Evolutionary conservation across 2,888 invertebrate genomes (phyloP).

Genomic region (Aromia moschata): DNA sequence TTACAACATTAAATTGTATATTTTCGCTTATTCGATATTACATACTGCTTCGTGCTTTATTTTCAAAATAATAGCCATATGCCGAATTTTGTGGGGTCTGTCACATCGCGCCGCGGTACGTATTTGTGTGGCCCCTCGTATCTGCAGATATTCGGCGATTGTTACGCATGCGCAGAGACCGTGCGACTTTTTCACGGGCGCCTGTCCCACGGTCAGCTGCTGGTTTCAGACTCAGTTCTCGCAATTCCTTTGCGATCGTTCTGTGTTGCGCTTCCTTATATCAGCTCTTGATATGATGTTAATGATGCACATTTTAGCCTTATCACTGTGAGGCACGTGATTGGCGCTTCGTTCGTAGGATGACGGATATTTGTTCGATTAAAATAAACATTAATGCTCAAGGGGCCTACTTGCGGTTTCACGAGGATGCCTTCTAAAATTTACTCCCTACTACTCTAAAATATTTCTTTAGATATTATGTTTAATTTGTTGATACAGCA

Average conservation of each 20-base stretch:
- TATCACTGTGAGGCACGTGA: no score
- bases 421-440: no score
- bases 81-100: conserved; percentile 13
- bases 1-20: no score
- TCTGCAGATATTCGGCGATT: conserved; percentile 53
- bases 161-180: conserved; percentile 65
- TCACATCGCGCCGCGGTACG: conserved; percentile 7
- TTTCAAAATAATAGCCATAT: conserved; percentile 9
- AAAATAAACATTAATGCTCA: no score
- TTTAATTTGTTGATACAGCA: no score
- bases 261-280: conserved; percentile 29
- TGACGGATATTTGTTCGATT: no score
- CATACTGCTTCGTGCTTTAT: conserved; percentile 1
- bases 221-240: conserved; percentile 52
- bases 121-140: conserved; percentile 47
- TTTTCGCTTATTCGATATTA: no score
- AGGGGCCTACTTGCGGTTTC: no score
- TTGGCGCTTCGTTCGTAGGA: no score
- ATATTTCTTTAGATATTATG: no score
- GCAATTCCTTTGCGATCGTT: conserved; percentile 36
- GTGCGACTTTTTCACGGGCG: conserved; percentile 74
- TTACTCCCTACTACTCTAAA: no score
- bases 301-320: no score
- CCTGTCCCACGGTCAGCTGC: conserved; percentile 67
- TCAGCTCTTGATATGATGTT: conserved; percentile 13